These are phyloP conservation scores for Rhorus exstirpatorius DNA, from an alignment of 2,888 invertebrate genomes.

Conservation along the genomic window DNA sequence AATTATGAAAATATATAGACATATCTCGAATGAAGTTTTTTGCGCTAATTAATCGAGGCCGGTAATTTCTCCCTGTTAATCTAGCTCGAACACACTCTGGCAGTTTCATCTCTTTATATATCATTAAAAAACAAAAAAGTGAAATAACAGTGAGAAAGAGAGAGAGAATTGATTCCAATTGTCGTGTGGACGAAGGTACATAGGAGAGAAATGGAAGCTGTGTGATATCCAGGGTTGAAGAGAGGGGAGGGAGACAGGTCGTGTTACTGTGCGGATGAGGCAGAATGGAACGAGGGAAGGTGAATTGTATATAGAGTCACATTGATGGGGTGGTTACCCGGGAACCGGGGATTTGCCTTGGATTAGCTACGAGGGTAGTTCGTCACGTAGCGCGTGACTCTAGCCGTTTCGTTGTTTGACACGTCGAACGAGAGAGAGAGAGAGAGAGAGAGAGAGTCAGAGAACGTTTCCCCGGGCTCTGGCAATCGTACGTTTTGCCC, in stretches of 20 bases:
- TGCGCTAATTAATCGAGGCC: background rate
- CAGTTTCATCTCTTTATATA: background rate
- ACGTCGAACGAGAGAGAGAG: slow-evolving; percentile 80
- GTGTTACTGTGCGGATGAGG: slow-evolving; percentile 58
- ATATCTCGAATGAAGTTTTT: background rate
- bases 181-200: slow-evolving; percentile 31
- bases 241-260: slow-evolving; percentile 55
- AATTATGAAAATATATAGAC: too few species aligned
- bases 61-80: background rate
- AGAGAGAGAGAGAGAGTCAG: slow-evolving; percentile 32
- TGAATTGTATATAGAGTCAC: slow-evolving; percentile 63
- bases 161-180: slow-evolving; percentile 63
- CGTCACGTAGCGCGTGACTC: slow-evolving; percentile 86
- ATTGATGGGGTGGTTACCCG: slow-evolving; percentile 73
- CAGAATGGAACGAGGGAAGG: slow-evolving; percentile 66
- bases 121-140: slow-evolving; percentile 50
- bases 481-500: slow-evolving; percentile 81
- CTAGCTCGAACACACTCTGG: background rate
- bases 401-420: slow-evolving; percentile 84
- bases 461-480: slow-evolving; percentile 69
- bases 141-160: slow-evolving; percentile 31
- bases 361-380: slow-evolving; percentile 85
- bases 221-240: slow-evolving; percentile 35
- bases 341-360: slow-evolving; percentile 67
- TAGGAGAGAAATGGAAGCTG: slow-evolving; percentile 22